A percentile compares a stretch with the other conserved stretches of the same genome.
phyloP scores from a whole-genome alignment of 2,888 invertebrate genomes.

The Aspidapion aeneum region DNA sequence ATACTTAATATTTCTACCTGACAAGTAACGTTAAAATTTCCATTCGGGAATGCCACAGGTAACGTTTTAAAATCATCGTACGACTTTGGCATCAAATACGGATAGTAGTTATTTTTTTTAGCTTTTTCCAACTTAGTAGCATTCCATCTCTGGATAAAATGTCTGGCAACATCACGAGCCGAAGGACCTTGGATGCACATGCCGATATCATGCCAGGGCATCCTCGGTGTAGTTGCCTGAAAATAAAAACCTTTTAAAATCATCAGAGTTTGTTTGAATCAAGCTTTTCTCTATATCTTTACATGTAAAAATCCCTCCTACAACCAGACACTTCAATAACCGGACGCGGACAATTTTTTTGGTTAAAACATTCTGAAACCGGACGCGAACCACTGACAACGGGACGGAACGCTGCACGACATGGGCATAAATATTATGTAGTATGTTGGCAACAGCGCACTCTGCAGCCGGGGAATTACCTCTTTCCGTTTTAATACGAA shows the following conservation, averaged over 20 bases:
- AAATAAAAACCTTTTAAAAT: slow-evolving; percentile 4
- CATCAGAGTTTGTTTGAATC: background rate
- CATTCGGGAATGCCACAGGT: slow-evolving; percentile 47
- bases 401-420: too few relatives aligned
- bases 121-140: slow-evolving; percentile 79
- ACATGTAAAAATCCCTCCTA: too few relatives aligned
- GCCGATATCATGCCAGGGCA: slow-evolving; percentile 98
- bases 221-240: slow-evolving; percentile 71
- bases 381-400: too few relatives aligned
- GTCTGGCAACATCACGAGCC: slow-evolving; percentile 86
- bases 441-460: too few relatives aligned
- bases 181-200: slow-evolving; percentile 76
- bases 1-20: too few relatives aligned
- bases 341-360: too few relatives aligned
- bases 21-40: slow-evolving; percentile 61
- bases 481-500: too few relatives aligned
- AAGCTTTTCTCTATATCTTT: background rate
- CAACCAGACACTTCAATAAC: too few relatives aligned
- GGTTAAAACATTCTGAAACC: too few relatives aligned
- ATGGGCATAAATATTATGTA: too few relatives aligned
- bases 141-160: slow-evolving; percentile 97
- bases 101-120: slow-evolving; percentile 66
- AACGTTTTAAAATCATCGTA: slow-evolving; percentile 58
- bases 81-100: slow-evolving; percentile 84
- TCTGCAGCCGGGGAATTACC: too few relatives aligned